phyloP scores from a whole-genome alignment of 1,140 invertebrate species.

The Holotrichia oblita region DNA sequence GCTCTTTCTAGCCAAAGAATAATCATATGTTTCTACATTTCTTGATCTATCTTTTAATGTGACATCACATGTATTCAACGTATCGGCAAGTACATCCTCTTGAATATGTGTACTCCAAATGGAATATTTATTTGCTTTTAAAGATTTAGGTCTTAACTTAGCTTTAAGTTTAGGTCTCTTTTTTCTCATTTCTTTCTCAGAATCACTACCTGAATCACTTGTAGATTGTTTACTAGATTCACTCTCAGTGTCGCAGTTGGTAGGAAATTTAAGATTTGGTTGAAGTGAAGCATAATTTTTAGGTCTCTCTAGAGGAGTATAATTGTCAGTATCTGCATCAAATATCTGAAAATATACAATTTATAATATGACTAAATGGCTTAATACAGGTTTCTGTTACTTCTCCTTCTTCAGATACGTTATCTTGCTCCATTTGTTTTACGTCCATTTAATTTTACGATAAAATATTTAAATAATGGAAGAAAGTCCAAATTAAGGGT shows the following conservation, averaged over 20 bases:
- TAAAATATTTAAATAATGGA: constrained; percentile 15
- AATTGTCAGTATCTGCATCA: constrained; percentile 55
- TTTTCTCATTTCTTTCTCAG: constrained; percentile 60
- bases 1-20: constrained; percentile 62
- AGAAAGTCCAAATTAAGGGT: constrained; percentile 20
- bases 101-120: constrained; percentile 70
- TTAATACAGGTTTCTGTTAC: background rate
- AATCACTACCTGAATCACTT: constrained; percentile 63
- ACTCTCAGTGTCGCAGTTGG: constrained; percentile 52
- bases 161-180: constrained; percentile 62
- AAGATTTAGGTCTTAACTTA: constrained; percentile 58
- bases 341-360: constrained; percentile 48
- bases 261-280: constrained; percentile 57
- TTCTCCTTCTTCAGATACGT: constrained; percentile 15
- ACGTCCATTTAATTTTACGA: constrained; percentile 17
- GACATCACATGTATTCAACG: constrained; percentile 69
- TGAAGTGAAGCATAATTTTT: constrained; percentile 48
- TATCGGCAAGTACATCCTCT: constrained; percentile 70
- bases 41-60: constrained; percentile 65
- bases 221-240: constrained; percentile 63
- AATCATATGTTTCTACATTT: constrained; percentile 71
- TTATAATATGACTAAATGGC: background rate
- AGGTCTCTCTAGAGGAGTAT: constrained; percentile 63
- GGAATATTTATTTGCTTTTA: constrained; percentile 64
- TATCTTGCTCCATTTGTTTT: constrained; percentile 26